These are phyloP conservation scores for Drosophila gaucha DNA, from an alignment of 2,888 invertebrate species.

Conservation along the genomic window DNA sequence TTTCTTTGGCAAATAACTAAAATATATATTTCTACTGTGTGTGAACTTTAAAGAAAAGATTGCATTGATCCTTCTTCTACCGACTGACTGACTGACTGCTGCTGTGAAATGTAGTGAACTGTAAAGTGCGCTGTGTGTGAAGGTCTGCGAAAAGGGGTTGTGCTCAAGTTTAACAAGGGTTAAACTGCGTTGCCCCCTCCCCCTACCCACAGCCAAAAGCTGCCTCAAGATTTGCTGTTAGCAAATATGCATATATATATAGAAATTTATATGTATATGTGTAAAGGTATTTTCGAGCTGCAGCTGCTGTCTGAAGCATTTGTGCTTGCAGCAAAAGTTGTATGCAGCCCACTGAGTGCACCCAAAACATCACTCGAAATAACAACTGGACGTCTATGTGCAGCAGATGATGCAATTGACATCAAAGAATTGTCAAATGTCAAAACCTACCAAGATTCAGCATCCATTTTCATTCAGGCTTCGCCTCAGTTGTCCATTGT, in stretches of 20 bases:
- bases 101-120: conserved; percentile 62
- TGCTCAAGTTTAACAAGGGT: conserved; percentile 71
- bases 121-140: conserved; percentile 42
- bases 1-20: conserved; percentile 44
- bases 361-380: conserved; percentile 63
- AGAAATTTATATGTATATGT: neutral
- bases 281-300: conserved; percentile 5
- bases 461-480: conserved; percentile 1
- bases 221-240: conserved; percentile 39
- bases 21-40: neutral
- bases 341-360: conserved; percentile 36
- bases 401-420: conserved; percentile 48
- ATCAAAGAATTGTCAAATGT: conserved; percentile 35
- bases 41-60: conserved; percentile 24
- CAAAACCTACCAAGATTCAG: conserved; percentile 29
- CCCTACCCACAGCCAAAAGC: conserved; percentile 43
- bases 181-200: conserved; percentile 67
- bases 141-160: conserved; percentile 50
- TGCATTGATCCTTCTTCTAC: conserved; percentile 39
- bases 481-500: conserved; percentile 41
- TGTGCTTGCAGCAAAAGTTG: conserved; percentile 7
- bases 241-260: conserved; percentile 1
- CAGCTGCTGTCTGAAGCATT: conserved; percentile 27
- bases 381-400: conserved; percentile 43
- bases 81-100: neutral